phyloP scores from a whole-genome alignment of 2,797 vertebrate genomes.

The Pagetopsis macropterus region DNA sequence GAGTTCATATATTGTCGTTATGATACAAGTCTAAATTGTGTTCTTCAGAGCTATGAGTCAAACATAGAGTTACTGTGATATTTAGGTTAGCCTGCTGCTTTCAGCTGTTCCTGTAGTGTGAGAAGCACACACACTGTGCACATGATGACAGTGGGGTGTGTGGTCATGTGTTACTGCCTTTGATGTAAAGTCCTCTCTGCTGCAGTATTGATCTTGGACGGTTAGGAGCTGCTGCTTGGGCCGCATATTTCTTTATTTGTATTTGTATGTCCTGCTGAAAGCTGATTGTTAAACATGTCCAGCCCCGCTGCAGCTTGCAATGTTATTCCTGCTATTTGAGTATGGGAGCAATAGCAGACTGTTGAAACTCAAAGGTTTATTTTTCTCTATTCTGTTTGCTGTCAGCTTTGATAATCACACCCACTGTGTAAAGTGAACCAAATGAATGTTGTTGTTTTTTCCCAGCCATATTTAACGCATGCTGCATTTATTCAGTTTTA shows the following conservation, averaged over 20 bases:
- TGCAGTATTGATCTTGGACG: background rate
- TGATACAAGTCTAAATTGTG: background rate
- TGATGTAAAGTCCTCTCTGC: background rate
- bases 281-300: background rate
- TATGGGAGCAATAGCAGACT: slow-evolving; percentile 3
- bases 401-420: slow-evolving; percentile 2
- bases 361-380: slow-evolving; percentile 3
- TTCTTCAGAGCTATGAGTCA: background rate
- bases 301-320: background rate
- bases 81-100: background rate
- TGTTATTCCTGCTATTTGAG: background rate
- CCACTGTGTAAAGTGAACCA: slow-evolving; percentile 1
- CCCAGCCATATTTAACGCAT: slow-evolving; percentile 13
- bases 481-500: background rate
- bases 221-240: too few species aligned
- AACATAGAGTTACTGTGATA: background rate
- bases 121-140: background rate
- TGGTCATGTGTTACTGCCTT: background rate
- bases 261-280: background rate
- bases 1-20: background rate
- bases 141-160: background rate
- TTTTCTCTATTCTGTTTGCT: background rate
- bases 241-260: background rate
- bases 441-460: background rate
- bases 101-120: slow-evolving; percentile 16